A percentile compares a stretch with the other conserved stretches of the same genome.
Evolutionary conservation across 2,888 invertebrate species (phyloP).

Genomic region (Melolontha melolontha): DNA sequence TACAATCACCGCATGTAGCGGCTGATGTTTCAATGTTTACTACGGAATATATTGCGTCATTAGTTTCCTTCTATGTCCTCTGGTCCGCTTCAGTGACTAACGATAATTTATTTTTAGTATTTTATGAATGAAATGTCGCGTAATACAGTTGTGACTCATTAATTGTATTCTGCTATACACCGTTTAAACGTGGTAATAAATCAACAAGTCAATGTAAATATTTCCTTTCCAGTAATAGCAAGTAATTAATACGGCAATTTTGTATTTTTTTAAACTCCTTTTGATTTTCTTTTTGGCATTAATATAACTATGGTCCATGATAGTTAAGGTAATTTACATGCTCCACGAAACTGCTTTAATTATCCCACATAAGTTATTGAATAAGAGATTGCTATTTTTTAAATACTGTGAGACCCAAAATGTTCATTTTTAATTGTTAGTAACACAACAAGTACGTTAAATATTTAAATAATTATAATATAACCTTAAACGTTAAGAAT

Average conservation of each 20-base stretch:
- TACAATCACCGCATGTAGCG: background rate
- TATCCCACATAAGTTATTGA: too few species aligned
- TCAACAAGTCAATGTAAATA: background rate
- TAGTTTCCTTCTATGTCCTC: conserved; percentile 23
- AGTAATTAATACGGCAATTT: too few species aligned
- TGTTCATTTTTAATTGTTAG: too few species aligned
- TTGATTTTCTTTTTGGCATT: too few species aligned
- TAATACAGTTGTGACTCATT: conserved; percentile 19
- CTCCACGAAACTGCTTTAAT: too few species aligned
- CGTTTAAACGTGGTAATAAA: background rate
- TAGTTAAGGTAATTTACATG: background rate
- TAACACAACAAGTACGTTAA: too few species aligned
- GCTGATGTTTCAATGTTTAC: background rate
- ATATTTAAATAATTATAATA: too few species aligned
- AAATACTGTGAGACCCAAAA: too few species aligned
- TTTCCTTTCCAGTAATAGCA: background rate
- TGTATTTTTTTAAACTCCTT: too few species aligned
- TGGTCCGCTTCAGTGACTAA: conserved; percentile 10
- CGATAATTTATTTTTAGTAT: conserved; percentile 5
- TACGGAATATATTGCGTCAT: conserved; percentile 2
- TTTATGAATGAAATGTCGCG: conserved; percentile 20
- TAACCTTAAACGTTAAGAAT: too few species aligned
- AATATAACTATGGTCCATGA: background rate
- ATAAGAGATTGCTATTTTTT: background rate
- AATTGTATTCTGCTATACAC: background rate